A percentile compares a stretch with the other conserved stretches of the same genome.
Evolutionary conservation across 2,113 vertebrate species (phyloP).

Genomic region (Pluvialis apricaria): DNA sequence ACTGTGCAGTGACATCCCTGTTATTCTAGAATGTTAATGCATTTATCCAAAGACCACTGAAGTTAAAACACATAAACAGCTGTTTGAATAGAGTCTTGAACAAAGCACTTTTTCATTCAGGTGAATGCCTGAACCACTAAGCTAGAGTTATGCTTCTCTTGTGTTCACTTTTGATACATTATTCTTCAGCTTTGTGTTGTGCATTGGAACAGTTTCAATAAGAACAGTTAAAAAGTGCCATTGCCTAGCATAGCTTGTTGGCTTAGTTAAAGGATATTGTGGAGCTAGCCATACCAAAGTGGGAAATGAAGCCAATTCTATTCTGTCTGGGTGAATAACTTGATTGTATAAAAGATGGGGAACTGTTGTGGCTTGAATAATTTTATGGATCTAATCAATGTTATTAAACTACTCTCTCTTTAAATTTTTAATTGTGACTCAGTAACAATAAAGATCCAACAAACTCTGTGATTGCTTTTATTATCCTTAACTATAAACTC

Average conservation of each 20-base stretch:
- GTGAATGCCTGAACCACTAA: not conserved
- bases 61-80: not conserved
- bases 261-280: not conserved
- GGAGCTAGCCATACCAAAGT: not conserved
- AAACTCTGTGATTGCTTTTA: not conserved
- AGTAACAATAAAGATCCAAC: not conserved
- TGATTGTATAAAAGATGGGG: not conserved
- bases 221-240: not conserved
- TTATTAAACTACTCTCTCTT: not conserved
- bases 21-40: not conserved
- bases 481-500: not conserved
- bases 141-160: not conserved
- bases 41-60: not conserved
- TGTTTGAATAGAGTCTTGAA: not conserved
- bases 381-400: not conserved
- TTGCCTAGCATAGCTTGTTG: not conserved
- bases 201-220: not conserved
- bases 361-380: not conserved
- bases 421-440: not conserved
- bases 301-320: not conserved
- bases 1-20: not conserved
- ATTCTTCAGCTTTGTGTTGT: not conserved
- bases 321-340: not conserved
- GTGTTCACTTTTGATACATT: not conserved
- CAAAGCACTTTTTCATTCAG: not conserved